Conservation (phyloP, 2,113 vertebrate genomes). For the Bubo blakistoni region DNA sequence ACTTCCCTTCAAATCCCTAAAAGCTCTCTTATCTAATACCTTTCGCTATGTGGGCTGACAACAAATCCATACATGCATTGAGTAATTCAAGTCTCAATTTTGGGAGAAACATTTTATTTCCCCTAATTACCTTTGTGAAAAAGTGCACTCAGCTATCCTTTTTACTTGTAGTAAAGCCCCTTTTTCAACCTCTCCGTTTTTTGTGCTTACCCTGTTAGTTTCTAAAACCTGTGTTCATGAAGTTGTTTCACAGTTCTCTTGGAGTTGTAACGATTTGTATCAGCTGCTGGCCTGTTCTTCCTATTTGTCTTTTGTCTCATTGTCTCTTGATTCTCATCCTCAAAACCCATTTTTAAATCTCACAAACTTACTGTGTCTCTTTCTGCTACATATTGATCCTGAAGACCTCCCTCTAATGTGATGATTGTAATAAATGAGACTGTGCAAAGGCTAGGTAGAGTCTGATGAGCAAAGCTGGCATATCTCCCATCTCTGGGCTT, state of each 20-base stretch:
- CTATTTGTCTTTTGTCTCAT: background rate
- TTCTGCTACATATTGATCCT: constrained; percentile 13
- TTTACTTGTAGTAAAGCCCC: background rate
- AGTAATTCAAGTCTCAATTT: background rate
- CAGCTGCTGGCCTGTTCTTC: background rate
- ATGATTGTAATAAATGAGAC: constrained; percentile 12
- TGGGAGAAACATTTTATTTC: background rate
- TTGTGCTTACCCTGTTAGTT: background rate
- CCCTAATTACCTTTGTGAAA: background rate
- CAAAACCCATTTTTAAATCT: background rate
- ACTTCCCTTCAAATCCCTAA: background rate
- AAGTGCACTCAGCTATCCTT: background rate
- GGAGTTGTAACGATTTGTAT: background rate
- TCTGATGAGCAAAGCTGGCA: background rate
- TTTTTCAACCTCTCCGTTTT: background rate
- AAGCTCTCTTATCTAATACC: background rate
- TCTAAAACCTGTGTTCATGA: background rate
- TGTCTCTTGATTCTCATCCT: background rate
- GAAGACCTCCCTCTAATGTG: constrained; percentile 6
- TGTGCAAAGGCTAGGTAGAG: background rate
- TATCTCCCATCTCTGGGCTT: background rate
- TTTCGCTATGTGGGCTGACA: background rate
- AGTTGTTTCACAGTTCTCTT: background rate
- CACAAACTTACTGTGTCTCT: background rate
- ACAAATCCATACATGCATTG: background rate